Conservation (phyloP, 2,797 vertebrate species). For the Pangasius mekongensis region DNA sequence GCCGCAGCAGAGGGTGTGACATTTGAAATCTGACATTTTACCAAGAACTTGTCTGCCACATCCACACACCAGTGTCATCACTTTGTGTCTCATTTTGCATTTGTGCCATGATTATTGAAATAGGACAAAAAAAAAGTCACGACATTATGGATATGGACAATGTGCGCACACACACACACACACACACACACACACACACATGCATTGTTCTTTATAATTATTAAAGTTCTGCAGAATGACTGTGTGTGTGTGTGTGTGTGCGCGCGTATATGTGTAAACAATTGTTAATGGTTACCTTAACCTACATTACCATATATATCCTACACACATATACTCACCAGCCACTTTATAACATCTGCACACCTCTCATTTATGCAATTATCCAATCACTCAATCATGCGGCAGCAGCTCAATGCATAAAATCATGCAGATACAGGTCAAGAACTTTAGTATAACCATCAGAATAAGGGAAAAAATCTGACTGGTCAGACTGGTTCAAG, state of each 20-base stretch:
- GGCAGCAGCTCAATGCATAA: background rate
- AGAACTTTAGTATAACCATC: background rate
- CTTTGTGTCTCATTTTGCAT: background rate
- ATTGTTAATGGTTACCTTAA: background rate
- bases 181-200: background rate
- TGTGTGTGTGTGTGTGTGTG: background rate
- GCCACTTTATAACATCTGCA: background rate
- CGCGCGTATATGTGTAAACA: background rate
- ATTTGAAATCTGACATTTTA: constrained; percentile 16
- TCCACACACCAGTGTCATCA: constrained; percentile 9
- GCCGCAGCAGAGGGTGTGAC: constrained; percentile 10
- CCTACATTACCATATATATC: background rate
- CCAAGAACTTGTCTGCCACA: constrained; percentile 10
- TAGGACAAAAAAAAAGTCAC: background rate
- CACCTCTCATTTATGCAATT: background rate
- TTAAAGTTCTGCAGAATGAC: background rate
- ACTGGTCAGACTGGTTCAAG: background rate
- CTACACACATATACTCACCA: background rate
- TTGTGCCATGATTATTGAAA: constrained; percentile 1
- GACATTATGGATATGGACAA: background rate
- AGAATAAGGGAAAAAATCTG: background rate
- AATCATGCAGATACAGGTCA: background rate
- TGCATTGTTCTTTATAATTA: background rate
- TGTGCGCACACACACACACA: background rate
- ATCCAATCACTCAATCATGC: background rate